These are phyloP conservation scores for Anoplius nigerrimus DNA, from an alignment of 2,888 invertebrate genomes.

Conservation along the genomic window DNA sequence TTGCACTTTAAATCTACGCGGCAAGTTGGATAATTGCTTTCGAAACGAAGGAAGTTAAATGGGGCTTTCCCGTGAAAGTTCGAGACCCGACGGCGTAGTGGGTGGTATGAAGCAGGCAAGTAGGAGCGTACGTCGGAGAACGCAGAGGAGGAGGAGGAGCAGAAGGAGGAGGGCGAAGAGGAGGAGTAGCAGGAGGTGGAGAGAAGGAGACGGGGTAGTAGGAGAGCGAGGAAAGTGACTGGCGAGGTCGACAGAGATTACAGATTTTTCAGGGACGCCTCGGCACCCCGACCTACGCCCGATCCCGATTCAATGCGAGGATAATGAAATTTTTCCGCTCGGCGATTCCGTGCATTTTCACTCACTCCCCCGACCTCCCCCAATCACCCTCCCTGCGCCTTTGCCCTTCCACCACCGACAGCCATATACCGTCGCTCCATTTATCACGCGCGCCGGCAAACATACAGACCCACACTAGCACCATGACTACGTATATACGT, in stretches of 20 bases:
- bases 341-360: conserved; percentile 39
- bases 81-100: not conserved
- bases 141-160: conserved; percentile 35
- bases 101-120: conserved; percentile 34
- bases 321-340: conserved; percentile 68
- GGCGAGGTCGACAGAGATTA: conserved; percentile 37
- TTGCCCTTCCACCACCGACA: conserved; percentile 13
- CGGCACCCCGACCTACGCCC: conserved; percentile 33
- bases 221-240: not conserved
- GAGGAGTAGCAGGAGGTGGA: conserved; percentile 35
- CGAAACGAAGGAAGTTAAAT: conserved; percentile 52
- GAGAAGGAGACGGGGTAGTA: conserved; percentile 26
- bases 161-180: conserved; percentile 36
- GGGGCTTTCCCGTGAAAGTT: conserved; percentile 32
- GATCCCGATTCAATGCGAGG: conserved; percentile 61
- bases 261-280: conserved; percentile 55
- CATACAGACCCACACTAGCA: conserved; percentile 19
- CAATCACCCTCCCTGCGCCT: not conserved
- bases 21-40: conserved; percentile 49
- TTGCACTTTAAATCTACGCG: conserved; percentile 29
- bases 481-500: conserved; percentile 2
- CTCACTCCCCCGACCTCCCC: not conserved
- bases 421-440: conserved; percentile 29
- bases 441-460: conserved; percentile 18
- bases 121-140: not conserved